Conservation (phyloP, 2,797 vertebrate genomes). For the Eidolon dupreanum region DNA sequence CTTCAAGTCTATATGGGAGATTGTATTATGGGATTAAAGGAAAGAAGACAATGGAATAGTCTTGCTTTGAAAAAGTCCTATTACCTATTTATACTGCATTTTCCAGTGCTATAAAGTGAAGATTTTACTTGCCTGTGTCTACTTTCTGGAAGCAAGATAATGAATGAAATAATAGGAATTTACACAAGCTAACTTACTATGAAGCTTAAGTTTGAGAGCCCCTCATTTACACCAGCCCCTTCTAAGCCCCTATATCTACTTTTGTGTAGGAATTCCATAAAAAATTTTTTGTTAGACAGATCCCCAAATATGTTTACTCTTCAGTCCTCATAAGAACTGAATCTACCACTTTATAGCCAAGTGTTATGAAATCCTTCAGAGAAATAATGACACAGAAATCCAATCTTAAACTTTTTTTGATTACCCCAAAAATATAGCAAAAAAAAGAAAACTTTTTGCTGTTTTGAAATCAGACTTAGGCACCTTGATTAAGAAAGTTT, state of each 20-base stretch:
- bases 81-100: background rate
- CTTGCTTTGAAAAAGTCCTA: background rate
- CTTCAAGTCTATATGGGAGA: background rate
- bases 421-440: background rate
- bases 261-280: background rate
- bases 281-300: background rate
- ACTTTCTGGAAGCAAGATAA: background rate
- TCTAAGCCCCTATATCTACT: background rate
- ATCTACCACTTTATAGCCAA: background rate
- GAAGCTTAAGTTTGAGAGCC: background rate
- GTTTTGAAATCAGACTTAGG: background rate
- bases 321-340: background rate
- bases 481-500: background rate
- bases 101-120: constrained; percentile 1
- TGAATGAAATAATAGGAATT: constrained; percentile 1
- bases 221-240: background rate
- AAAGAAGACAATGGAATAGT: background rate
- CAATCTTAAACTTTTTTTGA: constrained; percentile 30
- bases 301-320: background rate
- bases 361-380: background rate
- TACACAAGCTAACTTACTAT: background rate
- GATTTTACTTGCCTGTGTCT: background rate
- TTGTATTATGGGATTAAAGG: background rate
- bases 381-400: background rate
- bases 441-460: background rate